Evolutionary conservation across 2,888 invertebrate species (phyloP), one percentile per base, ranked within the genome.

Genomic region (Drosophila dives): DNA sequence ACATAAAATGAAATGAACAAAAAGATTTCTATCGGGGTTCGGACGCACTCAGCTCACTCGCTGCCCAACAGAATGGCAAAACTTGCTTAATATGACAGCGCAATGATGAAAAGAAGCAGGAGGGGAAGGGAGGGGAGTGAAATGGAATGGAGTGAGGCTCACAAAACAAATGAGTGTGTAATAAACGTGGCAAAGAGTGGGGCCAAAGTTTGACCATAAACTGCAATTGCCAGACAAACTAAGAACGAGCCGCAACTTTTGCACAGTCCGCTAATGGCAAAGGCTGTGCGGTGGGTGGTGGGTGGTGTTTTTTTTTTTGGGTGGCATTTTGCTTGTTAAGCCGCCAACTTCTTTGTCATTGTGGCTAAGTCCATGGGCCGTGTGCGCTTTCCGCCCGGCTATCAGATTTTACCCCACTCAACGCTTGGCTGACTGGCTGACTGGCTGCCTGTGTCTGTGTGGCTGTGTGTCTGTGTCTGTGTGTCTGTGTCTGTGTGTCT

Each of bases 1-100:
- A 87, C 86, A 89, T 86, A 86, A 86, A 86, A 89, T 71, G 82
- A 87, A 86, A 86, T 89, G 86, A 86, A 85, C 85, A 89, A 89
- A 86, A 89, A 89, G 86, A 89, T 86, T 86, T 85, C 90, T 86
- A 86, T 86, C 88, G 70, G 48, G 42, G 38, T 33, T 63, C 62
- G 61, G 62, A 67, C 65, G 45, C 42, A 56, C 53, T 61, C 73
- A 42, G 54, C 60, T 59, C 54, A 33, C 56, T 59, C 49, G 74
- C 69, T 26, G 75, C 72, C 80, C 73, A 78, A 74, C 71, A 59
- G 69, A 88, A 85, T 80, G 83, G 71, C 62, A 62, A 85, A 86
- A 89, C 83, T 89, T 89, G 88, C 90, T 89, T 86, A 89, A 86
- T 89, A 89, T 85, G 87, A 85, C 75, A 74, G 80, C 65, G 26